Conservation (phyloP, 2,888 invertebrate species). For the Clivina fossor region DNA sequence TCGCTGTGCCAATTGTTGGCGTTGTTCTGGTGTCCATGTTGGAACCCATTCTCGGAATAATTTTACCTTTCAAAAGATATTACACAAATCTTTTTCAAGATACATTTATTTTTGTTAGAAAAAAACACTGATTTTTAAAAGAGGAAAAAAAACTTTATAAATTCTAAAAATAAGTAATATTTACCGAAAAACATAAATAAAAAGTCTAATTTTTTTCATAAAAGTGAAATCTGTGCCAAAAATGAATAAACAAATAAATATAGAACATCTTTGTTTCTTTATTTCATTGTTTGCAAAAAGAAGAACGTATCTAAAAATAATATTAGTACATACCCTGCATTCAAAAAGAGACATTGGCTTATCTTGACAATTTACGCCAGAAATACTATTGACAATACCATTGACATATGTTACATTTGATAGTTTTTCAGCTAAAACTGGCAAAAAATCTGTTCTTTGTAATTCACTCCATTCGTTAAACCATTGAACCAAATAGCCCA, state of each 20-base stretch:
- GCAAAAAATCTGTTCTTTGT: constrained; percentile 81
- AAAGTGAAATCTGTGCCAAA: too few relatives aligned
- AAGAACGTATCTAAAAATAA: too few relatives aligned
- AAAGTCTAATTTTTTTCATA: too few relatives aligned
- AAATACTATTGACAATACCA: constrained; percentile 69
- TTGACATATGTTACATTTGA: constrained; percentile 67
- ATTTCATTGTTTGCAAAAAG: too few relatives aligned
- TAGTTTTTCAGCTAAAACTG: constrained; percentile 69
- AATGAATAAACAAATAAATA: too few relatives aligned
- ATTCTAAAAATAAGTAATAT: too few relatives aligned
- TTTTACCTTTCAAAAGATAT: constrained; percentile 65
- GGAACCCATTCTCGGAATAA: constrained; percentile 82
- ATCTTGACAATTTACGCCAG: constrained; percentile 67
- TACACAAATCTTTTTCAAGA: too few relatives aligned
- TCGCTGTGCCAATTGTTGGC: constrained; percentile 67
- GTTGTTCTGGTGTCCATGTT: constrained; percentile 75
- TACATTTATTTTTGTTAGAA: too few relatives aligned
- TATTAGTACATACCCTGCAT: constrained; percentile 66
- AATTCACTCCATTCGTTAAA: constrained; percentile 88
- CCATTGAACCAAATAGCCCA: constrained; percentile 83
- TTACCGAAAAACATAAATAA: too few relatives aligned
- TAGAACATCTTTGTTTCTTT: too few relatives aligned
- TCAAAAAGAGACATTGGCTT: constrained; percentile 82
- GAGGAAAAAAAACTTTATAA: too few relatives aligned
- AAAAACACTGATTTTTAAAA: too few relatives aligned